Evolutionary conservation across 1,140 invertebrate genomes (phyloP).

Genomic region (Neodiprion fabricii): DNA sequence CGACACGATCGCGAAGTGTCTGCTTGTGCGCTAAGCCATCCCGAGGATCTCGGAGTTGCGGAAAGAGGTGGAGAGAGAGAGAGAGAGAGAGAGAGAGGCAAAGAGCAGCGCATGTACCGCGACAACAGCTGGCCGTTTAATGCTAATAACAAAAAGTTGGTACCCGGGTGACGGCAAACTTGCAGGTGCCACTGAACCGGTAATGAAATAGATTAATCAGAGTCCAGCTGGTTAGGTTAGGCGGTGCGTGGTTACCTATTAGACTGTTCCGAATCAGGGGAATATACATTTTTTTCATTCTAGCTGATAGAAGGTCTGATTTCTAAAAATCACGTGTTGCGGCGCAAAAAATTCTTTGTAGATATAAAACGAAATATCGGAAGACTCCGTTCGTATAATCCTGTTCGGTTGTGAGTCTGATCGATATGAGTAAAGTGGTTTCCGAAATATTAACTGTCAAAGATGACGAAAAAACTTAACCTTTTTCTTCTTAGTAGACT

Average conservation of each 20-base stretch:
- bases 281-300: too few species aligned
- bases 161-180: slow-evolving; percentile 17
- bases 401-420: too few species aligned
- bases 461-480: too few species aligned
- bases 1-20: neutral
- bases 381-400: too few species aligned
- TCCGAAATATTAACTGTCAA: too few species aligned
- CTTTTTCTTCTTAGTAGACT: too few species aligned
- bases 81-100: too few species aligned
- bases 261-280: too few species aligned
- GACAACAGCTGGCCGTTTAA: slow-evolving; percentile 28
- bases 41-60: neutral
- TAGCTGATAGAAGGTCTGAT: neutral
- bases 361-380: too few species aligned
- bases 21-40: neutral
- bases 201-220: slow-evolving; percentile 44
- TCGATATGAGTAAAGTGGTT: too few species aligned
- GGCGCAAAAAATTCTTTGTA: too few species aligned
- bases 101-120: neutral
- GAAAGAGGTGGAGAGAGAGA: too few species aligned
- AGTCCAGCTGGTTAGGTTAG: neutral
- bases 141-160: slow-evolving; percentile 45
- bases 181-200: slow-evolving; percentile 17
- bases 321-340: slow-evolving; percentile 15
- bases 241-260: neutral